These are phyloP conservation scores for Cosmia pyralina DNA, from an alignment of 2,888 invertebrate species.

Conservation along the genomic window DNA sequence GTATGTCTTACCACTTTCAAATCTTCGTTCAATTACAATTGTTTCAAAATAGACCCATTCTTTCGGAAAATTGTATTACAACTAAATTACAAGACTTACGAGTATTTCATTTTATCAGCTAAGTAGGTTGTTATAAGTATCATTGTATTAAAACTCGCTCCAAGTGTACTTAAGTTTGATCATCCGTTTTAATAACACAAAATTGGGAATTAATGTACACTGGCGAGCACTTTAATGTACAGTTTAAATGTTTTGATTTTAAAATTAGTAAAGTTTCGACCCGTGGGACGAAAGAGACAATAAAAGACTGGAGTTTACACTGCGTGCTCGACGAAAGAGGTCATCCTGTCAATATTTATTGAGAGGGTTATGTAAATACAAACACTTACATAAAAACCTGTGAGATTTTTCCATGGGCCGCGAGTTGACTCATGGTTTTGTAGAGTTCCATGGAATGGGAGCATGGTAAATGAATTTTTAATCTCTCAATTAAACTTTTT, in stretches of 20 bases:
- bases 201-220: slow-evolving; percentile 62
- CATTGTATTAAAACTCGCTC: slow-evolving; percentile 35
- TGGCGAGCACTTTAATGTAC: slow-evolving; percentile 51
- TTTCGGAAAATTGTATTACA: slow-evolving; percentile 24
- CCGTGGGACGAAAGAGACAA: slow-evolving; percentile 51
- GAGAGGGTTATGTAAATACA: slow-evolving; percentile 58
- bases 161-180: slow-evolving; percentile 58
- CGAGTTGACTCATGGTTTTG: slow-evolving; percentile 48
- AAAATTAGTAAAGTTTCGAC: slow-evolving; percentile 60
- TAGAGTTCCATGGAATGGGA: slow-evolving; percentile 28
- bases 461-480: slow-evolving; percentile 43
- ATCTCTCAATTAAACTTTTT: slow-evolving; percentile 47
- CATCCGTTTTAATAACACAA: slow-evolving; percentile 58
- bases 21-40: slow-evolving; percentile 22
- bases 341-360: slow-evolving; percentile 61
- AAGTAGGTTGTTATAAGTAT: slow-evolving; percentile 36
- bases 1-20: too few relatives aligned
- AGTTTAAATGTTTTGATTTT: slow-evolving; percentile 61
- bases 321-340: slow-evolving; percentile 55
- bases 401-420: slow-evolving; percentile 44
- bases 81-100: slow-evolving; percentile 31
- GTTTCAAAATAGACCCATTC: slow-evolving; percentile 25
- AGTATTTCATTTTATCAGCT: slow-evolving; percentile 47
- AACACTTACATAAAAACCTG: slow-evolving; percentile 61
- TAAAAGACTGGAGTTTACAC: slow-evolving; percentile 58